phyloP scores from a whole-genome alignment of 30 jellyfish, hydroid and myxozoan genomes.

The Mastigias papua region DNA sequence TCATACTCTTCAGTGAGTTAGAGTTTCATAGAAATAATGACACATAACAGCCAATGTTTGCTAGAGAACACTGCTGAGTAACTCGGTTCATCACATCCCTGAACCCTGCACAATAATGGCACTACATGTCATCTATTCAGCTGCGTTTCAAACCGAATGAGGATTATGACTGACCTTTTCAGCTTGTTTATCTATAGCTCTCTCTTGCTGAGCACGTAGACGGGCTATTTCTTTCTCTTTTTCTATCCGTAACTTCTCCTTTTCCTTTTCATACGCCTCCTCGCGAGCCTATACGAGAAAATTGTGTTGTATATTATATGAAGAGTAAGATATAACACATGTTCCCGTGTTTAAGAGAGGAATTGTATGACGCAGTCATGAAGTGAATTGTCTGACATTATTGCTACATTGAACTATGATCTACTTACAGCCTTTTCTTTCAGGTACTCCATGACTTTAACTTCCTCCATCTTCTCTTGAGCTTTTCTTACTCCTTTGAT shows the following conservation, averaged over 20 bases:
- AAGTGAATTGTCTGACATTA: no score
- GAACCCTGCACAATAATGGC: background rate
- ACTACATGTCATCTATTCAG: background rate
- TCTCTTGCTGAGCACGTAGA: conserved; percentile 96
- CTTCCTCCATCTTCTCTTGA: conserved; percentile 89
- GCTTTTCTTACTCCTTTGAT: conserved; percentile 66
- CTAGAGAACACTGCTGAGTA: no score
- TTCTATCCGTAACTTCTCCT: conserved; percentile 76
- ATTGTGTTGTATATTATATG: background rate
- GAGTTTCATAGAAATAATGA: no score
- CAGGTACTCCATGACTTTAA: conserved; percentile 92
- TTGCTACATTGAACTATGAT: no score
- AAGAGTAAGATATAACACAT: no score
- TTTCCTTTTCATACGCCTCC: conserved; percentile 91
- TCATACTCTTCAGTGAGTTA: no score
- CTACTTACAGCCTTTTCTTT: conserved; percentile 90
- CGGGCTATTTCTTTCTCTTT: conserved; percentile 99
- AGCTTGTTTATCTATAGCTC: conserved; percentile 98
- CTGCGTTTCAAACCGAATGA: background rate
- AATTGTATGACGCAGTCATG: no score
- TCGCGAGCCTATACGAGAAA: conserved; percentile 82
- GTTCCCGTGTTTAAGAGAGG: no score
- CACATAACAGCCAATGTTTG: no score
- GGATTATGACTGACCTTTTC: conserved; percentile 77
- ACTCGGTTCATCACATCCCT: background rate